A percentile compares a stretch with the other conserved stretches of the same genome.
phyloP scores from a whole-genome alignment of 2,888 invertebrate species.

The Bursaphelenchus okinawaensis region DNA sequence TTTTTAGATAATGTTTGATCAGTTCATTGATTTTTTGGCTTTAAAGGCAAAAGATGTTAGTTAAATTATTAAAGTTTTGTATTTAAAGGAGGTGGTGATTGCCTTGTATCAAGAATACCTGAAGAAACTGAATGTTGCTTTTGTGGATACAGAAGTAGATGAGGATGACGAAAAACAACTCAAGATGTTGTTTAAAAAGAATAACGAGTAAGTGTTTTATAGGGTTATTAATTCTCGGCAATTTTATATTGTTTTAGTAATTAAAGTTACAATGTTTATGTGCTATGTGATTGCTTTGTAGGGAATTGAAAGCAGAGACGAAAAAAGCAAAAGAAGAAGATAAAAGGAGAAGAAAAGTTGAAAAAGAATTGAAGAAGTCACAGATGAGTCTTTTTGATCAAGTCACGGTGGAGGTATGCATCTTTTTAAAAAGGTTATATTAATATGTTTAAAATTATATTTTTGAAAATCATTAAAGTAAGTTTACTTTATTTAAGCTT shows the following conservation, averaged over 20 bases:
- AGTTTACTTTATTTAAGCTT: background rate
- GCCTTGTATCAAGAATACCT: constrained; percentile 3
- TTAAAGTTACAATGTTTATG: too few species aligned
- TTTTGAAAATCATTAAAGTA: background rate
- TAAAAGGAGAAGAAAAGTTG: background rate
- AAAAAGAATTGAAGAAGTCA: background rate
- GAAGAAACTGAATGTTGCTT: constrained; percentile 5
- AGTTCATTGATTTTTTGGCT: too few species aligned
- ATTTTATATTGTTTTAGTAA: too few species aligned
- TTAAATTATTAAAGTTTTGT: too few species aligned
- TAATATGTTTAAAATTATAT: background rate
- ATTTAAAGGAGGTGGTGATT: constrained; percentile 1
- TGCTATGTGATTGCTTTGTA: constrained; percentile 2
- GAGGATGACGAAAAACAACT: background rate
- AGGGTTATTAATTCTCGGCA: too few species aligned
- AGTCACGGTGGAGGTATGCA: background rate
- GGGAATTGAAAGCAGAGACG: constrained; percentile 3
- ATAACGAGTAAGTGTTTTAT: constrained; percentile 6
- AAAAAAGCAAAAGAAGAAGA: background rate
- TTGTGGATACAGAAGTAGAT: constrained; percentile 8
- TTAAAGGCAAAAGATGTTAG: too few species aligned
- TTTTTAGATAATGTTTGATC: background rate
- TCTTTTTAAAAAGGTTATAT: background rate
- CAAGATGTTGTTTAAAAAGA: background rate
- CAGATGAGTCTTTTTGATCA: constrained; percentile 2